Conservation (phyloP, 2,113 vertebrate species). For the Bujurquina vittata region DNA sequence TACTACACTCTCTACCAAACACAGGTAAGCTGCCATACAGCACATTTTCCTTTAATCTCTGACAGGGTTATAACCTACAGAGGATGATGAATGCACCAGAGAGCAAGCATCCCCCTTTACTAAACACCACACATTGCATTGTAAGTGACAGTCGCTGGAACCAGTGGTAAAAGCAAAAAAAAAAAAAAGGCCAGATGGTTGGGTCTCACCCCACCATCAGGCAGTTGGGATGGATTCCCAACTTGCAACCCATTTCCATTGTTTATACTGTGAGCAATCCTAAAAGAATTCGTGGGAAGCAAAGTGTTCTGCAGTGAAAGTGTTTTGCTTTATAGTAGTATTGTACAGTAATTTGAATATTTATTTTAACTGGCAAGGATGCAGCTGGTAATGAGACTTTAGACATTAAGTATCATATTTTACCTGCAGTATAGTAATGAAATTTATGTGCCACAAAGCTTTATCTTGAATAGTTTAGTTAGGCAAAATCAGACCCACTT, state of each 20-base stretch:
- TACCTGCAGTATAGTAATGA: constrained; percentile 41
- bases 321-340: constrained; percentile 15
- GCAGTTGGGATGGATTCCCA: constrained; percentile 47
- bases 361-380: constrained; percentile 26
- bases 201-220: constrained; percentile 44
- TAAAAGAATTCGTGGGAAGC: constrained; percentile 48
- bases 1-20: constrained; percentile 8
- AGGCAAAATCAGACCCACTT: constrained; percentile 5
- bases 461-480: background rate
- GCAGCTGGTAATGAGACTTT: constrained; percentile 13
- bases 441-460: background rate
- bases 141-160: constrained; percentile 30
- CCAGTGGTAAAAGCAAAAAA: background rate
- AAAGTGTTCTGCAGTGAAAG: constrained; percentile 18
- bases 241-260: constrained; percentile 60
- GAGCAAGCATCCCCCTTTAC: background rate
- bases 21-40: constrained; percentile 32
- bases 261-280: constrained; percentile 70
- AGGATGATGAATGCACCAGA: constrained; percentile 33
- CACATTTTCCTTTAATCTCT: constrained; percentile 25
- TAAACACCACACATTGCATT: constrained; percentile 17
- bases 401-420: constrained; percentile 15
- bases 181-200: constrained; percentile 67
- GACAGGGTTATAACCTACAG: constrained; percentile 39
- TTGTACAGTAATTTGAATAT: constrained; percentile 22